Conservation (phyloP, 2,888 invertebrate species). For the Xestia xanthographa region DNA sequence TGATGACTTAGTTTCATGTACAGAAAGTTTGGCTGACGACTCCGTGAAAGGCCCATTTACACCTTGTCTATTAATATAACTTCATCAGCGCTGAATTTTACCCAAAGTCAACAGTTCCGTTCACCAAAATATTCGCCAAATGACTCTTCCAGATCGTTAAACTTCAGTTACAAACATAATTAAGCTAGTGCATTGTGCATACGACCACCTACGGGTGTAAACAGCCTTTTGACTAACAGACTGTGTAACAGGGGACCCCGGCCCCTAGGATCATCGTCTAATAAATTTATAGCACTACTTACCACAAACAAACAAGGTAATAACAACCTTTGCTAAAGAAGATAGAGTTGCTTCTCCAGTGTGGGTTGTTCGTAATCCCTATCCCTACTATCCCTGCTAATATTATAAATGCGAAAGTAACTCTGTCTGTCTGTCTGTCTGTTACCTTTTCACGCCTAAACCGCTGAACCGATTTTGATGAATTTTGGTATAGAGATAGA, state of each 20-base stretch:
- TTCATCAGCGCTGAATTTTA: neutral
- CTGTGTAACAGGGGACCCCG: slow-evolving; percentile 68
- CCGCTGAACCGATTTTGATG: no score
- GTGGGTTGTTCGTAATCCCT: slow-evolving; percentile 43
- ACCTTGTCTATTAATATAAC: neutral
- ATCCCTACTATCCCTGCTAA: no score
- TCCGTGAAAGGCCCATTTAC: neutral
- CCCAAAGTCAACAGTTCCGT: neutral
- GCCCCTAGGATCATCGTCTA: slow-evolving; percentile 70
- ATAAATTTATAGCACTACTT: slow-evolving; percentile 73
- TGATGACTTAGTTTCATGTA: no score
- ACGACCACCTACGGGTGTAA: slow-evolving; percentile 68
- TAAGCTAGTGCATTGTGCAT: slow-evolving; percentile 77
- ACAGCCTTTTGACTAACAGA: slow-evolving; percentile 78
- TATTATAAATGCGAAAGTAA: no score
- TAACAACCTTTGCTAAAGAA: slow-evolving; percentile 41
- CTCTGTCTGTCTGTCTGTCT: no score
- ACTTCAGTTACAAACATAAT: slow-evolving; percentile 68
- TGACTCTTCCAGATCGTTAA: slow-evolving; percentile 60
- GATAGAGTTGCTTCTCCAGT: slow-evolving; percentile 39
- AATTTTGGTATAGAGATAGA: no score
- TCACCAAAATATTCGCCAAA: slow-evolving; percentile 10
- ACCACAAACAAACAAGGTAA: slow-evolving; percentile 37
- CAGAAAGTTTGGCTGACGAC: no score
- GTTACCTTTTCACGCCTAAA: no score